Evolutionary conservation across 2,797 vertebrate genomes (phyloP).

Genomic region (Denticeps clupeoides): DNA sequence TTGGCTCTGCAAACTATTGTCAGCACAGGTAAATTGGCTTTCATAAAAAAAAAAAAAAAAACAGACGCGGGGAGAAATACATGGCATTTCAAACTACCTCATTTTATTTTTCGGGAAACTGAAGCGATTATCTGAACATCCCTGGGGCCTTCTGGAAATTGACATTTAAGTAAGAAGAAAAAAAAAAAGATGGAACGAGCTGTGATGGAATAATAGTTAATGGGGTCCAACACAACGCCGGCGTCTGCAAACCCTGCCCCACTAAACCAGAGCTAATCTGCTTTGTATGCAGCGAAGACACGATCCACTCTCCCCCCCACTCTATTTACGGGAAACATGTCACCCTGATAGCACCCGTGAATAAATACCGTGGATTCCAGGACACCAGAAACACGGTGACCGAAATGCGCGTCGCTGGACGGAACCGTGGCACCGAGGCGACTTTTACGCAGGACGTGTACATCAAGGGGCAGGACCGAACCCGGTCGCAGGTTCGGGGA

Average conservation of each 20-base stretch:
- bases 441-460: too few species aligned
- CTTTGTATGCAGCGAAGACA: neutral
- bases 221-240: too few species aligned
- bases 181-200: conserved; percentile 4
- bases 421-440: too few species aligned
- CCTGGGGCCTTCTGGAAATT: conserved; percentile 18
- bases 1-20: conserved; percentile 36
- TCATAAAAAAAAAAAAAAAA: too few species aligned
- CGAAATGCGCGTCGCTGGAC: too few species aligned
- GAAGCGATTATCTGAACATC: conserved; percentile 27
- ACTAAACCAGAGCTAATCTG: conserved; percentile 1
- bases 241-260: neutral
- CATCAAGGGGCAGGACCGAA: too few species aligned
- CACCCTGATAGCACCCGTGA: too few species aligned
- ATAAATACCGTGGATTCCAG: too few species aligned
- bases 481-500: too few species aligned
- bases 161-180: conserved; percentile 30
- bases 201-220: conserved; percentile 3
- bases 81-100: conserved; percentile 32
- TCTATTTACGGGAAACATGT: too few species aligned
- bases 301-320: neutral
- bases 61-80: conserved; percentile 21
- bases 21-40: conserved; percentile 28
- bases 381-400: too few species aligned
- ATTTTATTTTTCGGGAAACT: conserved; percentile 16